Evolutionary conservation across 2,888 invertebrate species (phyloP).

Genomic region (Reticulitermes lucifugus): DNA sequence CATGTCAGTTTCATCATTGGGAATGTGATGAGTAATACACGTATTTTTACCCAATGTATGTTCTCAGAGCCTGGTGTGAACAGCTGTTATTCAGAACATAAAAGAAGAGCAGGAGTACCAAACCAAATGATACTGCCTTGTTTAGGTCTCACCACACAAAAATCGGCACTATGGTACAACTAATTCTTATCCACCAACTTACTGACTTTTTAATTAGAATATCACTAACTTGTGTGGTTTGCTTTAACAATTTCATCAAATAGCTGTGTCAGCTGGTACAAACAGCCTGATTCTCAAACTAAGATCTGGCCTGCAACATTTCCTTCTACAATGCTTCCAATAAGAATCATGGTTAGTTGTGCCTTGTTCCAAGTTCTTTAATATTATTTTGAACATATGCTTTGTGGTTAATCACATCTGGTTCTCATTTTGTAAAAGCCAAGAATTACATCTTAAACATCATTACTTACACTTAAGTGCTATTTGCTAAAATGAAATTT

Average conservation of each 20-base stretch:
- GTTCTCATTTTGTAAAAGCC: neutral
- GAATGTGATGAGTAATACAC: too few species aligned
- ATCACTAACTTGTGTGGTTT: conserved; percentile 15
- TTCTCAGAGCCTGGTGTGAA: too few species aligned
- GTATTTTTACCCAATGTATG: too few species aligned
- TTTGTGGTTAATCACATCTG: neutral
- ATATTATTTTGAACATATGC: neutral
- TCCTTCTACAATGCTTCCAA: conserved; percentile 29
- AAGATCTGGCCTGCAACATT: conserved; percentile 37
- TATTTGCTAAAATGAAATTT: too few species aligned
- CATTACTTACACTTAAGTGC: neutral
- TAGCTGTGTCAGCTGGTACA: conserved; percentile 19
- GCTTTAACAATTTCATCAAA: conserved; percentile 25
- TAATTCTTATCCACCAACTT: neutral
- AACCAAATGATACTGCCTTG: too few species aligned
- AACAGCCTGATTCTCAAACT: conserved; percentile 43
- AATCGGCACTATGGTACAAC: neutral
- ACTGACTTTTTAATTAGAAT: neutral
- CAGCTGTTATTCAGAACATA: too few species aligned
- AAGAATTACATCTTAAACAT: neutral
- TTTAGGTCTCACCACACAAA: neutral
- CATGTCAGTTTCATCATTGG: too few species aligned
- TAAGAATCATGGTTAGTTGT: conserved; percentile 29
- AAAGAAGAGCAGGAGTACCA: too few species aligned
- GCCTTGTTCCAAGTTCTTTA: neutral